phyloP scores from a whole-genome alignment of 2,888 invertebrate species.

The Calliphora vomitoria region DNA sequence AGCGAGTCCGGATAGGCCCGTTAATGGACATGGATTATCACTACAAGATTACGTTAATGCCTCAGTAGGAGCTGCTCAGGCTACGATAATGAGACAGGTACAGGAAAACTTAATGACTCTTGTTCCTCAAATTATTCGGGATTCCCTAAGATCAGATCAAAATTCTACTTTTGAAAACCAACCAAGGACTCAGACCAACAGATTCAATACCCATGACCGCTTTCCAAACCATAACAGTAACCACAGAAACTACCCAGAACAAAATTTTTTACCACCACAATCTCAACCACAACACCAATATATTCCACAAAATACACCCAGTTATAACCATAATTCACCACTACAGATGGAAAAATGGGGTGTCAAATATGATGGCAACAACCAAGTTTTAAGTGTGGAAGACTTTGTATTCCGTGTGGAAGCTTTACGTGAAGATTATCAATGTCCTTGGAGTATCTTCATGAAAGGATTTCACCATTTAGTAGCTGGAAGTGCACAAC shows the following conservation, averaged over 20 bases:
- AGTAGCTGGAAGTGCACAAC: not conserved
- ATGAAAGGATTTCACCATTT: constrained; percentile 49
- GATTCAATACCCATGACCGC: not conserved
- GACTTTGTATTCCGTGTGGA: constrained; percentile 28
- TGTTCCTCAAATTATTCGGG: constrained; percentile 5
- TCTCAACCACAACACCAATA: not conserved
- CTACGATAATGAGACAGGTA: not conserved
- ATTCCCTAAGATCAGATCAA: not conserved
- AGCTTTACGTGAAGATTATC: constrained; percentile 20
- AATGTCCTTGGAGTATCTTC: constrained; percentile 10
- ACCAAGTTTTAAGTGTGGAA: not conserved
- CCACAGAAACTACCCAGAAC: not conserved
- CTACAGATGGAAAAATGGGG: constrained; percentile 48
- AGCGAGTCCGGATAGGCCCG: too few relatives aligned
- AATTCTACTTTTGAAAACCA: not conserved
- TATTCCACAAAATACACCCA: not conserved
- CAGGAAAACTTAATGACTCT: not conserved
- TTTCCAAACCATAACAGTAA: not conserved
- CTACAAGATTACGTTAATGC: not conserved
- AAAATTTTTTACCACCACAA: not conserved
- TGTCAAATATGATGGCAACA: constrained; percentile 28
- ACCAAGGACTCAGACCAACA: not conserved
- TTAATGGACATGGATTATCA: too few relatives aligned
- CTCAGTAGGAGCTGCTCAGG: constrained; percentile 23
- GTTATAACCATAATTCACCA: constrained; percentile 3